Evolutionary conservation across 2,888 invertebrate genomes (phyloP).

Genomic region (Coelinius sp.): DNA sequence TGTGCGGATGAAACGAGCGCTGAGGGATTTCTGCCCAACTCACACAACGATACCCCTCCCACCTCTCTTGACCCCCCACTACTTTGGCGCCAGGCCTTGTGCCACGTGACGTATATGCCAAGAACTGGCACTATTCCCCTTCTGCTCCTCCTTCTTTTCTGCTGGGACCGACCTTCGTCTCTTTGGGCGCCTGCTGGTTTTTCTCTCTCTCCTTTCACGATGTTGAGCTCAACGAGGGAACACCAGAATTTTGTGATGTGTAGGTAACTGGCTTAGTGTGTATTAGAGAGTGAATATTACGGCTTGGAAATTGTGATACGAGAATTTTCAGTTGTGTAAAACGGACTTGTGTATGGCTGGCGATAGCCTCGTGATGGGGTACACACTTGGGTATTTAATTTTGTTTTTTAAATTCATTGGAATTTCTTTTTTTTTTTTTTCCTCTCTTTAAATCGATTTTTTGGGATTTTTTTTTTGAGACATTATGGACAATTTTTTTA

Average conservation of each 20-base stretch:
- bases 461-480: no score
- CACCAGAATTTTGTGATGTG: neutral
- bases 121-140: conserved; percentile 32
- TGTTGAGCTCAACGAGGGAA: neutral
- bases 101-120: conserved; percentile 45
- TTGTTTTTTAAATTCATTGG: neutral
- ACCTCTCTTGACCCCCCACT: no score
- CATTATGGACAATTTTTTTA: no score
- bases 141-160: conserved; percentile 36
- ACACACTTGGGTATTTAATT: neutral
- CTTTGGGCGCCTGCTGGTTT: conserved; percentile 43
- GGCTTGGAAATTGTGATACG: neutral
- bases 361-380: neutral
- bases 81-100: conserved; percentile 47
- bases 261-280: neutral
- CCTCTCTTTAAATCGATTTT: no score
- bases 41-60: conserved; percentile 35
- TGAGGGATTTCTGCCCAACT: conserved; percentile 37
- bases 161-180: conserved; percentile 38
- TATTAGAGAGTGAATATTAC: neutral
- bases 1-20: conserved; percentile 4
- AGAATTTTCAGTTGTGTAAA: neutral
- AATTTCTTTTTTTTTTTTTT: no score
- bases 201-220: neutral
- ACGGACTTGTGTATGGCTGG: neutral